Conservation (phyloP, 92 coral and sea anemone genomes). For the Paragorgia papillata region DNA sequence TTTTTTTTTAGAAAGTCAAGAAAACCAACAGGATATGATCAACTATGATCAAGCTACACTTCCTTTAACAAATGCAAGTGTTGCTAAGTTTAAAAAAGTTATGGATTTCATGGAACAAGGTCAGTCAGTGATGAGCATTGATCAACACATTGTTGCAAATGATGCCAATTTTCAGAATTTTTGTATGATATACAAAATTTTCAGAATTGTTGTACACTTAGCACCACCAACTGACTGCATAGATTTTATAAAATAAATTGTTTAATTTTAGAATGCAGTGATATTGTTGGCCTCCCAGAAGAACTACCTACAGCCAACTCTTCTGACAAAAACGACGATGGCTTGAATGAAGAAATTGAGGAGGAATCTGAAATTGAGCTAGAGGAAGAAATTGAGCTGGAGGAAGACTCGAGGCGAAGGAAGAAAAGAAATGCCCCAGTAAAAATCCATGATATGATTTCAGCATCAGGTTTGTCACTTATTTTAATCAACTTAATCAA, state of each 20-base stretch:
- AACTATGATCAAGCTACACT: too few species aligned
- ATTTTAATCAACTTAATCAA: too few species aligned
- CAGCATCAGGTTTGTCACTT: conserved; percentile 7
- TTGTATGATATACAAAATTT: too few species aligned
- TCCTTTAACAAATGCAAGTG: conserved; percentile 7
- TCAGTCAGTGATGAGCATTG: background rate
- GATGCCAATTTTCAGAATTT: too few species aligned
- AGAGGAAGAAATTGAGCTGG: background rate
- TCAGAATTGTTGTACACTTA: too few species aligned
- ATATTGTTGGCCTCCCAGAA: background rate
- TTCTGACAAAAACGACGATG: too few species aligned
- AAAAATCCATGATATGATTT: background rate
- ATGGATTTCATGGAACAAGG: conserved; percentile 35
- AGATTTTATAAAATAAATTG: background rate
- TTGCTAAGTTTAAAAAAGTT: background rate
- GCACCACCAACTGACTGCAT: too few species aligned
- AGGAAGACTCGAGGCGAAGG: background rate
- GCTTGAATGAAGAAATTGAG: too few species aligned
- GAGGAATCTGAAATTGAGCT: too few species aligned
- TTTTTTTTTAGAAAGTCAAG: too few species aligned
- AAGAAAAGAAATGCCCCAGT: background rate
- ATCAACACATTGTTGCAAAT: too few species aligned
- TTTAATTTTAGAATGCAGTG: conserved; percentile 1
- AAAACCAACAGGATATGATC: too few species aligned
- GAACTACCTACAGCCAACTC: background rate